Percentiles rank a stretch among this genome's conserved stretches.
Conservation (phyloP, 2,797 vertebrate genomes). For the Propithecus perrieri region DNA sequence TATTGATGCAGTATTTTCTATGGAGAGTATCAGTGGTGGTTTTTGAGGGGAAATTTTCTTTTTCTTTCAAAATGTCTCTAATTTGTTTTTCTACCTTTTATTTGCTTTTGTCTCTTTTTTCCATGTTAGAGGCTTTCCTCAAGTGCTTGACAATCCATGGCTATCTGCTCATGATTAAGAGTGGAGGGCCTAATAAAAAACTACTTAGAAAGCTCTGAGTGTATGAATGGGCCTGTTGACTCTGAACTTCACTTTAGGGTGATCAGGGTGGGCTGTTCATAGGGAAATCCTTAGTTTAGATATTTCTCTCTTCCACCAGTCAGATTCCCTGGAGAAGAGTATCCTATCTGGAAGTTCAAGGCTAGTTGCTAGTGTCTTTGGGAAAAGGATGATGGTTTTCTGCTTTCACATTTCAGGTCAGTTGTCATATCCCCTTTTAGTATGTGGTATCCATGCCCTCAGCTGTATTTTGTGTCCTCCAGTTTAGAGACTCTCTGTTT, state of each 20-base stretch:
- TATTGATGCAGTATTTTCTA: neutral
- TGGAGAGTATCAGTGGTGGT: neutral
- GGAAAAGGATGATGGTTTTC: neutral
- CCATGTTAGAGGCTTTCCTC: neutral
- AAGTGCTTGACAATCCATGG: neutral
- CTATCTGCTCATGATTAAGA: neutral
- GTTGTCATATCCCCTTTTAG: neutral
- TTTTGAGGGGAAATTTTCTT: neutral
- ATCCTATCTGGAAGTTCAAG: neutral
- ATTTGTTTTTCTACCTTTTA: neutral
- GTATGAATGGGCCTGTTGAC: neutral
- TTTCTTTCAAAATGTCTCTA: neutral
- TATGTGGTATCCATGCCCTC: neutral
- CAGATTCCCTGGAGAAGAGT: neutral
- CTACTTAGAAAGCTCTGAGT: neutral
- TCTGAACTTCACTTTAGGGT: neutral
- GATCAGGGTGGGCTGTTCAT: neutral
- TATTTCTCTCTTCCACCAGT: neutral
- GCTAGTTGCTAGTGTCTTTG: neutral
- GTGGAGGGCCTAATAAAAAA: neutral
- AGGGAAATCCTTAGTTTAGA: neutral
- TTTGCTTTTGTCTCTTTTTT: conserved; percentile 7
- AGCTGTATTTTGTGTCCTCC: neutral
- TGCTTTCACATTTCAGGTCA: neutral
- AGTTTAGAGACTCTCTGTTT: neutral